Conservation (phyloP, 2,888 invertebrate species). For the Mylabris sibirica region DNA sequence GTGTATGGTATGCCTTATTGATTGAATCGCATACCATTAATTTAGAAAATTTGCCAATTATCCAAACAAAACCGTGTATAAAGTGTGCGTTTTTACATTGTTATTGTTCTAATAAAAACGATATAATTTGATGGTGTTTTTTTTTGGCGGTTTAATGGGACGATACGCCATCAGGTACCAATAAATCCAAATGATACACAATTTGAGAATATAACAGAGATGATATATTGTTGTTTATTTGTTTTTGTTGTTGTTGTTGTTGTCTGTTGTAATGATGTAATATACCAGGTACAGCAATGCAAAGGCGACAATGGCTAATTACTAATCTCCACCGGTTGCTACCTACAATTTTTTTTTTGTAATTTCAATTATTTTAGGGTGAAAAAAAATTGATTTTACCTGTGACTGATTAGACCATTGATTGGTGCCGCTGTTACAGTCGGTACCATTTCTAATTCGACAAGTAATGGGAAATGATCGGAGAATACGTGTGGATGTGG, state of each 20-base stretch:
- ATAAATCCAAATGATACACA: slow-evolving; percentile 40
- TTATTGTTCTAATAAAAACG: slow-evolving; percentile 13
- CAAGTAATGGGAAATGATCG: slow-evolving; percentile 92
- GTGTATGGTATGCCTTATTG: slow-evolving; percentile 26
- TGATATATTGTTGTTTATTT: slow-evolving; percentile 37
- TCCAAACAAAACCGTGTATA: slow-evolving; percentile 19
- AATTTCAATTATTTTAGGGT: neutral
- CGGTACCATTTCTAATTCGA: slow-evolving; percentile 89
- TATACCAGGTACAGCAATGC: slow-evolving; percentile 59
- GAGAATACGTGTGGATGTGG: slow-evolving; percentile 98
- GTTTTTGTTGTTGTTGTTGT: slow-evolving; percentile 25
- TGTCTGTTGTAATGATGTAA: slow-evolving; percentile 44
- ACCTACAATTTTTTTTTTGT: slow-evolving; percentile 47
- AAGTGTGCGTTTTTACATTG: slow-evolving; percentile 29
- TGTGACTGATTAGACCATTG: slow-evolving; percentile 84
- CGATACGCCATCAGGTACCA: slow-evolving; percentile 43
- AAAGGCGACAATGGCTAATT: slow-evolving; percentile 62
- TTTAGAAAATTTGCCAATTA: slow-evolving; percentile 19
- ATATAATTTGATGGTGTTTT: slow-evolving; percentile 35
- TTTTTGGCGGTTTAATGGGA: slow-evolving; percentile 29
- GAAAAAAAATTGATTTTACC: slow-evolving; percentile 66
- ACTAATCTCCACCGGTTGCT: slow-evolving; percentile 57
- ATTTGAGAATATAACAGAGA: slow-evolving; percentile 30
- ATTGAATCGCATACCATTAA: slow-evolving; percentile 19
- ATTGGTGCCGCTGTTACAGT: slow-evolving; percentile 71